Conservation (phyloP, 35 echinoderm and acorn worm species). For the Stichopus chloronotus region DNA sequence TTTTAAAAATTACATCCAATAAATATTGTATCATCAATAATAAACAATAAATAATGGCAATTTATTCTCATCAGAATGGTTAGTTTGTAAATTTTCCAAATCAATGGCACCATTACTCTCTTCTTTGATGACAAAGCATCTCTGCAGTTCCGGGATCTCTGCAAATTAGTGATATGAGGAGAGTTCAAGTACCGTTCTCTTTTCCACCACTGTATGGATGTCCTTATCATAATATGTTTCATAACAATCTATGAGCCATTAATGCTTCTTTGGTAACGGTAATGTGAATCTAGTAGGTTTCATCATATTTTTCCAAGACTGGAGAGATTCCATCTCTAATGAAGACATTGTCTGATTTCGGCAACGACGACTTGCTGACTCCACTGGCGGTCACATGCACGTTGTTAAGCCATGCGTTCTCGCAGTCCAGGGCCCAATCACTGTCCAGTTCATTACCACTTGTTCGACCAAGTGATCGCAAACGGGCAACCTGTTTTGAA, state of each 20-base stretch:
- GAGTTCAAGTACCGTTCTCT: no score
- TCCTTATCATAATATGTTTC: no score
- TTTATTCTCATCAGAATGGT: no score
- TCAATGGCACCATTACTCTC: no score
- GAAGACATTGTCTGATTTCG: neutral
- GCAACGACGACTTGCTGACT: neutral
- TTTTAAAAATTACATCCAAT: no score
- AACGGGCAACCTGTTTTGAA: neutral
- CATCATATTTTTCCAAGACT: neutral
- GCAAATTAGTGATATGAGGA: no score
- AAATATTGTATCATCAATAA: no score
- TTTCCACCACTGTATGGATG: no score
- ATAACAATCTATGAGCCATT: neutral
- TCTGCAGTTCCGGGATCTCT: no score
- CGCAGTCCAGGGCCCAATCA: neutral
- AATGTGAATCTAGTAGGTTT: neutral
- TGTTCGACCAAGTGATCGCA: neutral
- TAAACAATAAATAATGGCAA: no score
- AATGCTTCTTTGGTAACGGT: neutral
- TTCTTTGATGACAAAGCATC: no score
- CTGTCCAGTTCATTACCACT: conserved; percentile 5
- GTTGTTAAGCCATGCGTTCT: conserved; percentile 6
- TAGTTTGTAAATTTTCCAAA: no score
- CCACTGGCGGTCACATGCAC: neutral
- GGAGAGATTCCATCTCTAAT: neutral